Conservation (phyloP, 2,113 vertebrate genomes). For the Elaphurus davidianus region DNA sequence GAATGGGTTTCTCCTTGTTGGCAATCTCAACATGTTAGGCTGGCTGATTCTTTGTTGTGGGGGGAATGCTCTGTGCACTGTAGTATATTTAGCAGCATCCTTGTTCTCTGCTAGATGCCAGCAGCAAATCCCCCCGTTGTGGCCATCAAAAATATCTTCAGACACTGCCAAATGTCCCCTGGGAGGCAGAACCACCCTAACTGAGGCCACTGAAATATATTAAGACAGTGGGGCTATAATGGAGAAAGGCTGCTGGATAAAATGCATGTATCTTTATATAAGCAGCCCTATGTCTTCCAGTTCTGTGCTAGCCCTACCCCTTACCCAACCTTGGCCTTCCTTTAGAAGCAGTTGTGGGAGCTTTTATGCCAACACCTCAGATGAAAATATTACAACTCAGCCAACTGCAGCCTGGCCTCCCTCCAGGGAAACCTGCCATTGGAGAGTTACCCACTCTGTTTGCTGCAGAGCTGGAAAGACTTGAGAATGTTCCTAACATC, state of each 20-base stretch:
- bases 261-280: neutral
- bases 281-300: neutral
- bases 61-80: neutral
- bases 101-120: neutral
- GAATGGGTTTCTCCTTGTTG: neutral
- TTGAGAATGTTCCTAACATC: neutral
- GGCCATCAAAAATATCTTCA: neutral
- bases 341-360: neutral
- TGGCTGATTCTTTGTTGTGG: neutral
- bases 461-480: neutral
- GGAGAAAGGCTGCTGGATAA: neutral
- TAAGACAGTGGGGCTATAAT: neutral
- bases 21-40: neutral
- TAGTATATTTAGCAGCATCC: neutral
- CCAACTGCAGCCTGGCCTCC: constrained; percentile 26
- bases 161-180: neutral
- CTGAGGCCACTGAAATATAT: neutral
- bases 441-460: neutral
- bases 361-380: neutral
- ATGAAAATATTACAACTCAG: neutral
- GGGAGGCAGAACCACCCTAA: neutral
- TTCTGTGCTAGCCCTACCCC: neutral
- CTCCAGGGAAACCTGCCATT: constrained; percentile 6
- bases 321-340: neutral
- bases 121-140: neutral